These are phyloP conservation scores for Scolanthus callimorphus DNA, from an alignment of 92 coral and sea anemone species.

Conservation along the genomic window DNA sequence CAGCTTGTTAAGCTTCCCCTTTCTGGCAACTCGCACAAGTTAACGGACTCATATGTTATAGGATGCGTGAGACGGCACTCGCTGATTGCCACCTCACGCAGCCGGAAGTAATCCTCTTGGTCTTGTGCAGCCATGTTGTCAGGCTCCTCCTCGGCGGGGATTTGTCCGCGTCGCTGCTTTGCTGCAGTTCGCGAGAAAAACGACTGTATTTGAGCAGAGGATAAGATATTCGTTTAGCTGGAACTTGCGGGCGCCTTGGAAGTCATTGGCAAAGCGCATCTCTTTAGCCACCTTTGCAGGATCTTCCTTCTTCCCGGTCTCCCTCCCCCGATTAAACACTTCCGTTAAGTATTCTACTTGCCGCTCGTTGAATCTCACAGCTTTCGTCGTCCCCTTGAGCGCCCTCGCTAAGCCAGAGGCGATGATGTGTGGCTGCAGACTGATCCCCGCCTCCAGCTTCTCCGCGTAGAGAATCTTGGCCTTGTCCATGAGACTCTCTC, in stretches of 20 bases:
- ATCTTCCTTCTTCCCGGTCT: slow-evolving; percentile 50
- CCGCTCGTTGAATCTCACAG: slow-evolving; percentile 28
- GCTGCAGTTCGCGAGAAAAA: slow-evolving; percentile 54
- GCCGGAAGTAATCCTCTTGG: background rate
- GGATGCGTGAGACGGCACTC: background rate
- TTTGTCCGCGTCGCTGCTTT: slow-evolving; percentile 21
- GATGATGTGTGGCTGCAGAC: background rate
- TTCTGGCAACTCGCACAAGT: background rate
- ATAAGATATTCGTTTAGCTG: slow-evolving; percentile 27
- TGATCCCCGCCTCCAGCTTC: slow-evolving; percentile 28
- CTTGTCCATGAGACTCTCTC: slow-evolving; percentile 28
- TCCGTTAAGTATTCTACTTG: slow-evolving; percentile 25
- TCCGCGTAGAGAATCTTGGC: slow-evolving; percentile 28
- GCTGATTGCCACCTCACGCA: background rate
- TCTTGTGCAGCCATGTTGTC: slow-evolving; percentile 10
- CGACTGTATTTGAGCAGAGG: slow-evolving; percentile 40
- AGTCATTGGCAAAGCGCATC: slow-evolving; percentile 38
- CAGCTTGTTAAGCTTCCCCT: background rate
- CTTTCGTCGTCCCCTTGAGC: slow-evolving; percentile 18
- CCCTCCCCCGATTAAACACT: slow-evolving; percentile 34
- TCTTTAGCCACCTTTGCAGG: slow-evolving; percentile 44
- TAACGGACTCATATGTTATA: background rate
- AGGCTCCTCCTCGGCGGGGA: background rate
- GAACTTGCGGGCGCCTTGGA: slow-evolving; percentile 42
- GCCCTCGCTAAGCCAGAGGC: slow-evolving; percentile 19